phyloP scores from a whole-genome alignment of 2,113 vertebrate species.

The Hydropotes inermis region DNA sequence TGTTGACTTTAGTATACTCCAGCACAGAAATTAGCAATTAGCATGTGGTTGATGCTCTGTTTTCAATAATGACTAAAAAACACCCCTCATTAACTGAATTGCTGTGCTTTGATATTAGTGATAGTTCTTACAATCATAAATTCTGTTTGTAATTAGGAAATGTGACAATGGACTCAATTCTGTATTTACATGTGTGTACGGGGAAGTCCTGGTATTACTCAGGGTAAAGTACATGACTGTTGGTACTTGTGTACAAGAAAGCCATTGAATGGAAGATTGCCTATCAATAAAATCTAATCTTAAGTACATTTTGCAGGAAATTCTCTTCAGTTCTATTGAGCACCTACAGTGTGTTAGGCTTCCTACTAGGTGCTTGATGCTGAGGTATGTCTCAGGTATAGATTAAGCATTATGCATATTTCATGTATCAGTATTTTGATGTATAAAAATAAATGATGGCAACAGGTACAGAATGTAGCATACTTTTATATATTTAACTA shows the following conservation, averaged over 20 bases:
- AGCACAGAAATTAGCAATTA: not conserved
- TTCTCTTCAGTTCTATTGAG: not conserved
- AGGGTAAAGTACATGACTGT: not conserved
- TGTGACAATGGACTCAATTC: not conserved
- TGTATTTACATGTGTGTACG: accelerated
- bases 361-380: not conserved
- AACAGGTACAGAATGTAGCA: not conserved
- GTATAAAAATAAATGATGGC: not conserved
- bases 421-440: not conserved
- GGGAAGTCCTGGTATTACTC: not conserved
- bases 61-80: not conserved
- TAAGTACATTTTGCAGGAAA: not conserved
- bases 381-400: not conserved
- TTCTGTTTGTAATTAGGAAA: not conserved
- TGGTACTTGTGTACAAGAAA: not conserved
- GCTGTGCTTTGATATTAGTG: not conserved
- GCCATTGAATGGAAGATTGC: not conserved
- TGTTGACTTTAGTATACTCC: not conserved
- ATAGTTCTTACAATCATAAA: not conserved
- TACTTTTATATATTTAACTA: not conserved
- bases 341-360: not conserved
- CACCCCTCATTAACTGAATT: not conserved
- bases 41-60: not conserved
- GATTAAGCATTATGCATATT: not conserved
- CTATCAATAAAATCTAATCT: not conserved